These are phyloP conservation scores for Eilema caniola DNA, from an alignment of 2,888 invertebrate genomes.

Conservation along the genomic window DNA sequence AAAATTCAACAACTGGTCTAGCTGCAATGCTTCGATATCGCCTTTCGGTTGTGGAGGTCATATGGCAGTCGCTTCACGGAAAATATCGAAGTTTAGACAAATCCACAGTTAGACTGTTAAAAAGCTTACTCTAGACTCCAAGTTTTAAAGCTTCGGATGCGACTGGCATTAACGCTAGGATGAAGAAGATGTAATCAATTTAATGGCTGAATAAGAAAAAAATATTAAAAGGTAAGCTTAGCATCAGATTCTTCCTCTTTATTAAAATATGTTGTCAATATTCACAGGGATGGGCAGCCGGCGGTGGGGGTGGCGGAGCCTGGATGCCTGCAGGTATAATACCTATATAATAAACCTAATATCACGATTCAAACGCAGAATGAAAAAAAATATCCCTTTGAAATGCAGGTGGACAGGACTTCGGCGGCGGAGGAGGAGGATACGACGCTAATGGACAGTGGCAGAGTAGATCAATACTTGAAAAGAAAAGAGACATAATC, in stretches of 20 bases:
- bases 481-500: slow-evolving; percentile 46
- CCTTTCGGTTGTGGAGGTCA: too few species aligned
- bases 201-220: too few species aligned
- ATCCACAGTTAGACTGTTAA: too few species aligned
- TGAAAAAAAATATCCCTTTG: slow-evolving; percentile 56
- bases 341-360: slow-evolving; percentile 58
- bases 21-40: too few species aligned
- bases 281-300: slow-evolving; percentile 80
- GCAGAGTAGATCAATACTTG: slow-evolving; percentile 77
- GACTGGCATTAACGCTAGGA: too few species aligned
- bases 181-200: too few species aligned
- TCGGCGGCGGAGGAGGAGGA: slow-evolving; percentile 71
- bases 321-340: slow-evolving; percentile 85
- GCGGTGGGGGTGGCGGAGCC: slow-evolving; percentile 78
- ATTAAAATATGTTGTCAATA: not conserved
- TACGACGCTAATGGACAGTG: slow-evolving; percentile 83
- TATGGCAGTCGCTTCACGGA: too few species aligned
- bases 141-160: too few species aligned
- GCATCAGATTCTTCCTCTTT: not conserved
- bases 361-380: slow-evolving; percentile 35
- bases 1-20: too few species aligned
- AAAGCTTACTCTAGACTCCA: too few species aligned
- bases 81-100: too few species aligned
- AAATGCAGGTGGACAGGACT: slow-evolving; percentile 77
- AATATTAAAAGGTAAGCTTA: too few species aligned